Evolutionary conservation across 2,113 vertebrate genomes (phyloP).

Genomic region (Suncus etruscus): DNA sequence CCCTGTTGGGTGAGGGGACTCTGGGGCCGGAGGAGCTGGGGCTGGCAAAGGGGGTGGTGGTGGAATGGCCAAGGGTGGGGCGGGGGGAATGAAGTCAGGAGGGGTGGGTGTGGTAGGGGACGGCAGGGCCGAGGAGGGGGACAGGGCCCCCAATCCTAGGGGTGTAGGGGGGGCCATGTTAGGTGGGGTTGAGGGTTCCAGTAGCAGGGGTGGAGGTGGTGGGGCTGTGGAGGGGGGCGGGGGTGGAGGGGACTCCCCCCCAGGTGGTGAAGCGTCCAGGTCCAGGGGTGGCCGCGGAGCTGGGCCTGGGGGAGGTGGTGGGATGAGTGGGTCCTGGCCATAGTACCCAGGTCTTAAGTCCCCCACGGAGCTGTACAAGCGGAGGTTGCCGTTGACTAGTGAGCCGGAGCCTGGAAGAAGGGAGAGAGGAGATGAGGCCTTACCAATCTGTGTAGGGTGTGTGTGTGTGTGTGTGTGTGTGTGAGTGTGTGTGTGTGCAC

Average conservation of each 20-base stretch:
- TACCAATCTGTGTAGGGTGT: background rate
- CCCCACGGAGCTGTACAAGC: slow-evolving; percentile 88
- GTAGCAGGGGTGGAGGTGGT: slow-evolving; percentile 76
- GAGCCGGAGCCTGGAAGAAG: slow-evolving; percentile 85
- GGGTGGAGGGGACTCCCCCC: slow-evolving; percentile 73
- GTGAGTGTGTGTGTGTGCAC: background rate
- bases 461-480: background rate
- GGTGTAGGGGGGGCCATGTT: slow-evolving; percentile 65
- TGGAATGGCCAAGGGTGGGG: slow-evolving; percentile 74
- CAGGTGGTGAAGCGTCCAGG: slow-evolving; percentile 70
- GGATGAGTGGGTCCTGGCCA: slow-evolving; percentile 89
- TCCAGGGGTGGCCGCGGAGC: slow-evolving; percentile 85
- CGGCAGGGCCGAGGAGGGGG: slow-evolving; percentile 76
- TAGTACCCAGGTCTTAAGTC: slow-evolving; percentile 84
- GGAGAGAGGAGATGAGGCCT: background rate
- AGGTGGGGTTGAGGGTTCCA: slow-evolving; percentile 73
- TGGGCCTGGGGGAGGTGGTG: slow-evolving; percentile 89
- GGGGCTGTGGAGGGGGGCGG: slow-evolving; percentile 84
- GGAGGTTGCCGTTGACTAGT: slow-evolving; percentile 86
- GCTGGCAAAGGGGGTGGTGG: slow-evolving; percentile 51
- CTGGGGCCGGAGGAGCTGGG: slow-evolving; percentile 68
- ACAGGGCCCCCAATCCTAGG: slow-evolving; percentile 1
- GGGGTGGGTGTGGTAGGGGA: slow-evolving; percentile 82
- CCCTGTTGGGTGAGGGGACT: background rate
- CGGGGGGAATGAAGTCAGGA: slow-evolving; percentile 83